Percentiles rank a stretch among this genome's conserved stretches.
Conservation (phyloP, 2,113 vertebrate species). For the Rhynchopsitta pachyrhyncha region DNA sequence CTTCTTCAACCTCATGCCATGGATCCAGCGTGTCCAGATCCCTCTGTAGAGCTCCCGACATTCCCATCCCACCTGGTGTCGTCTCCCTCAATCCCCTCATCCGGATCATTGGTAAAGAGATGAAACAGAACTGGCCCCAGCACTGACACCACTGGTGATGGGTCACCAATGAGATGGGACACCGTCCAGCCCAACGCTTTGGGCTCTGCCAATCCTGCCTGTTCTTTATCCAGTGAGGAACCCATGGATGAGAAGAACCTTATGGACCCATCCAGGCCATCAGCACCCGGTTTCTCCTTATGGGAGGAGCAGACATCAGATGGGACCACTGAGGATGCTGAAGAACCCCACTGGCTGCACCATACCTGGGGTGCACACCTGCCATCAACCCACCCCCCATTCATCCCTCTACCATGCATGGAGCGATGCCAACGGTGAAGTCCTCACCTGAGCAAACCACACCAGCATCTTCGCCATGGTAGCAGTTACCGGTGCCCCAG, state of each 20-base stretch:
- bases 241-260: not conserved
- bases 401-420: accelerated
- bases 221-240: not conserved
- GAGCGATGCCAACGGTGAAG: accelerated
- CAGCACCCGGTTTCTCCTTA: no score
- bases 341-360: not conserved
- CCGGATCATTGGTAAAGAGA: not conserved
- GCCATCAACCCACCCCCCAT: accelerated
- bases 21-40: not conserved
- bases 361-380: no score
- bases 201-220: not conserved
- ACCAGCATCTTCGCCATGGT: not conserved
- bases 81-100: not conserved
- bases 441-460: conserved; percentile 29
- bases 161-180: not conserved
- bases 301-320: not conserved
- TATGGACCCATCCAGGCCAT: not conserved
- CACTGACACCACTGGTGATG: not conserved
- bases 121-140: not conserved
- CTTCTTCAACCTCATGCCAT: not conserved
- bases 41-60: not conserved
- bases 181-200: not conserved
- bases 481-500: conserved; percentile 23
- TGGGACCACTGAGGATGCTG: no score
- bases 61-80: not conserved